Evolutionary conservation across 1,140 invertebrate genomes (phyloP), one percentile per base, ranked within the genome.

Genomic region (Leptoteleia sp.): DNA sequence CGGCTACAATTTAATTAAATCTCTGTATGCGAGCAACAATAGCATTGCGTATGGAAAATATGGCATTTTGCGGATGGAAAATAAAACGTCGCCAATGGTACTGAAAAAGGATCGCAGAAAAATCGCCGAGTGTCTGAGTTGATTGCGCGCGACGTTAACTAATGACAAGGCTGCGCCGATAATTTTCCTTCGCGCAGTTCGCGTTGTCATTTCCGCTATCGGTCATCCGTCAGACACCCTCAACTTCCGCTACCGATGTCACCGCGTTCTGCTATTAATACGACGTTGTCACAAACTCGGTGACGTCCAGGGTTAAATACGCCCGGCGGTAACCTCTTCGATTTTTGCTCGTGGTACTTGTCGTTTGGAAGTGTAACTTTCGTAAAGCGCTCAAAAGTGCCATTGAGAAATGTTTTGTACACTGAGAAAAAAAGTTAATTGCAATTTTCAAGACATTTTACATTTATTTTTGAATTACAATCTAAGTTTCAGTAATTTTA

Each of bases 121-220:
- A 55, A 27, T 33, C 6, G 3, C 9, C n/a, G n/a, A 25, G 8
- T 57, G 29, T 42, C 9, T 11, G 27, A 57, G n/a, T 68, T 50
- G 33, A 48, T 68, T 15, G 48, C 68, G 35, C 9, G 48, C 68
- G 29, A 72, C 45, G 35, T 50, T 35, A 64, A 52, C 55, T 61
- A 71, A 64, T 40, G 50, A 55, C 43, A 73, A 55, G 38, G 70
- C 47, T 19, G 19, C 12, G 12, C 13, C 70, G 61, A 75, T 65
- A 75, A 75, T 75, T 57, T 65, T 59, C 33, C 35, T 75, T 75
- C 70, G 42, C 61, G 40, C 59, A 38, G 25, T 19, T 33, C 27
- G 52, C 64, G 43, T 37, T 48, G 70, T 73, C 70, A 73, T 64
- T 73, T 73, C 70, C 70, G 57, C 59, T 57, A 64, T 73, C 57